These are phyloP conservation scores for Percopsis transmontana DNA, from an alignment of 2,113 vertebrate genomes.

Conservation along the genomic window DNA sequence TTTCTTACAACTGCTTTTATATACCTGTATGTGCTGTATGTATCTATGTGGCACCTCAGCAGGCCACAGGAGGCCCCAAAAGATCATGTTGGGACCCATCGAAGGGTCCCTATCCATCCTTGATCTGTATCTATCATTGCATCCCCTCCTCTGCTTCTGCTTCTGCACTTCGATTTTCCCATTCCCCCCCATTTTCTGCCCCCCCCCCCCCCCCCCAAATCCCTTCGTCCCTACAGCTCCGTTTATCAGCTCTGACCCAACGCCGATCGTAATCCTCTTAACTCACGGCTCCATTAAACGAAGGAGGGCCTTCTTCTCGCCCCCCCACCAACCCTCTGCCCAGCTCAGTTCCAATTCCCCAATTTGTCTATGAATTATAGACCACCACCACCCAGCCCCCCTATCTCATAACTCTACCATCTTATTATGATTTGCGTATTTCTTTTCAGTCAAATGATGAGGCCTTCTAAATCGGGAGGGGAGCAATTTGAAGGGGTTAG, in stretches of 20 bases:
- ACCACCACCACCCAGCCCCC: conserved; percentile 14
- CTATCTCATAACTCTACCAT: conserved; percentile 23
- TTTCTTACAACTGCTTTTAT: no score
- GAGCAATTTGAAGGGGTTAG: conserved; percentile 29
- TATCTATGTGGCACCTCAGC: no score
- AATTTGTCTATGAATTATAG: conserved; percentile 29
- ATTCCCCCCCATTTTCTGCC: background rate
- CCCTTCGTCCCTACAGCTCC: conserved; percentile 35
- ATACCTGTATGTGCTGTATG: no score
- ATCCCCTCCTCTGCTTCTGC: background rate
- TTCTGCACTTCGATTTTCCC: conserved; percentile 26
- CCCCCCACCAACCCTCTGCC: conserved; percentile 24
- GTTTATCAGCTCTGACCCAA: conserved; percentile 70
- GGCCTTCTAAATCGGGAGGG: conserved; percentile 47
- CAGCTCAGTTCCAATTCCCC: conserved; percentile 41
- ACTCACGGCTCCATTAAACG: conserved; percentile 69
- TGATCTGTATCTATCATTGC: no score
- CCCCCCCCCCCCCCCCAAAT: conserved; percentile 47
- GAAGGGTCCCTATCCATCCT: no score
- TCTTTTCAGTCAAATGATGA: conserved; percentile 51
- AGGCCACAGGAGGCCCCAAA: no score
- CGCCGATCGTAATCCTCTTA: conserved; percentile 76
- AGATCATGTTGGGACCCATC: no score
- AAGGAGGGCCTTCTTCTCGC: conserved; percentile 38
- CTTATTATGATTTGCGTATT: conserved; percentile 46